These are phyloP conservation scores for Lasiommata megera DNA, from an alignment of 2,888 invertebrate genomes.

Conservation along the genomic window DNA sequence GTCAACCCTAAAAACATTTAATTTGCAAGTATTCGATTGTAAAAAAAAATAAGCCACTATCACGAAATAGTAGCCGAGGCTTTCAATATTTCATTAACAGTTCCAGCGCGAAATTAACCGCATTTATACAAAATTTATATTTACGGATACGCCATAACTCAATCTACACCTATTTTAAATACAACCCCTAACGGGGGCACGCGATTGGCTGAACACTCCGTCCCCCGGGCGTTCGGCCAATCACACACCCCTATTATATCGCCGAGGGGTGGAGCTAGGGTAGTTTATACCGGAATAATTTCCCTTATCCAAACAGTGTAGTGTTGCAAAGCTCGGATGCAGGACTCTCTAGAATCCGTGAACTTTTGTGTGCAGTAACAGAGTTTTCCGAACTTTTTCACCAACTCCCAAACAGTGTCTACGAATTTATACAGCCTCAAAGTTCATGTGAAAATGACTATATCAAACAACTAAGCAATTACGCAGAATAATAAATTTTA, in stretches of 20 bases:
- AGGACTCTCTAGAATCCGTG: constrained; percentile 27
- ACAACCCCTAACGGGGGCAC: constrained; percentile 49
- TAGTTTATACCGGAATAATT: constrained; percentile 67
- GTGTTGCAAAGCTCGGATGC: constrained; percentile 47
- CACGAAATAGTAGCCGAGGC: constrained; percentile 26
- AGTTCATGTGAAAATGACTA: not conserved
- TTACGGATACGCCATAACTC: constrained; percentile 70
- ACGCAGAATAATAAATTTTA: not conserved
- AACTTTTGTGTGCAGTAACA: constrained; percentile 32
- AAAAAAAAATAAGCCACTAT: constrained; percentile 18
- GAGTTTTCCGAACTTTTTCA: constrained; percentile 23
- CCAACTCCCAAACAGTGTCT: constrained; percentile 10
- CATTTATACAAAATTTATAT: constrained; percentile 70
- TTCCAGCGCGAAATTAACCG: constrained; percentile 53
- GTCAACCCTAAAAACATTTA: constrained; percentile 14
- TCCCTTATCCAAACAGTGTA: constrained; percentile 65
- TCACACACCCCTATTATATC: constrained; percentile 47
- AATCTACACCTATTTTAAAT: constrained; percentile 75
- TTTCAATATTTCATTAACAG: constrained; percentile 61
- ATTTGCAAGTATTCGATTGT: constrained; percentile 9
- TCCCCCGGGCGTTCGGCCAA: constrained; percentile 67
- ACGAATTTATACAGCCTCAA: constrained; percentile 1
- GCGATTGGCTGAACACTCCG: constrained; percentile 65
- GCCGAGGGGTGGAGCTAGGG: constrained; percentile 69
- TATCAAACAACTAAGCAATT: not conserved